Percentiles rank a stretch among this genome's conserved stretches.
Evolutionary conservation across 2,113 vertebrate genomes (phyloP).

Genomic region (Channa argus): DNA sequence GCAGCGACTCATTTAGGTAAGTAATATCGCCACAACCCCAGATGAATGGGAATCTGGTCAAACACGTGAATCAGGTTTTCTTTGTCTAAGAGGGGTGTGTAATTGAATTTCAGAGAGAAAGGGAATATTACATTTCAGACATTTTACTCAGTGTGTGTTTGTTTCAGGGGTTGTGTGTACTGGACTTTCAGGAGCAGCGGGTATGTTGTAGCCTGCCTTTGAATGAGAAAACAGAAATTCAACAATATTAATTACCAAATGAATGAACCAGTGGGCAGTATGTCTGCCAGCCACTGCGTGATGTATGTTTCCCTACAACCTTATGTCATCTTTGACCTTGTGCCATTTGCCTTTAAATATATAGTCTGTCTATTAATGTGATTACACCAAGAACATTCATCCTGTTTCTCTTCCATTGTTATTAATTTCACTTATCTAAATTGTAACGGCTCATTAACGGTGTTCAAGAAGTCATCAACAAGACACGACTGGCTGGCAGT

Average conservation of each 20-base stretch:
- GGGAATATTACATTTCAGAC: not conserved
- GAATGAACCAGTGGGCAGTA: too few relatives aligned
- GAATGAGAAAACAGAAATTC: too few relatives aligned
- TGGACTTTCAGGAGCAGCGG: not conserved
- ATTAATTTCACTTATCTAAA: not conserved
- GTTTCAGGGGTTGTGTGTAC: not conserved
- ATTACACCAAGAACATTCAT: not conserved
- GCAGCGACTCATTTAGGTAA: constrained; percentile 77
- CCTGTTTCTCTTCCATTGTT: not conserved
- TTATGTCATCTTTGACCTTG: not conserved
- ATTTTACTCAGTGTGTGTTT: too few relatives aligned
- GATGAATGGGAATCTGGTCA: constrained; percentile 67
- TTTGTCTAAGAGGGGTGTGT: constrained; percentile 13
- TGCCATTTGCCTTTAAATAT: not conserved
- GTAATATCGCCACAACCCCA: constrained; percentile 76
- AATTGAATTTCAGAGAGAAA: constrained; percentile 35
- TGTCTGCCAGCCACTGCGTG: too few relatives aligned
- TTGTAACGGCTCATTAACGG: not conserved
- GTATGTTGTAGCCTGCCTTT: not conserved
- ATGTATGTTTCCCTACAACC: too few relatives aligned
- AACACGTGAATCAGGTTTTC: constrained; percentile 46
- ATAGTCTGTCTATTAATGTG: not conserved
- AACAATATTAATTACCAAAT: too few relatives aligned
- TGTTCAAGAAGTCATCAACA: not conserved
- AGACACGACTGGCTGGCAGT: not conserved